These are phyloP conservation scores for Morone saxatilis DNA, from an alignment of 2,113 vertebrate species.

Conservation along the genomic window DNA sequence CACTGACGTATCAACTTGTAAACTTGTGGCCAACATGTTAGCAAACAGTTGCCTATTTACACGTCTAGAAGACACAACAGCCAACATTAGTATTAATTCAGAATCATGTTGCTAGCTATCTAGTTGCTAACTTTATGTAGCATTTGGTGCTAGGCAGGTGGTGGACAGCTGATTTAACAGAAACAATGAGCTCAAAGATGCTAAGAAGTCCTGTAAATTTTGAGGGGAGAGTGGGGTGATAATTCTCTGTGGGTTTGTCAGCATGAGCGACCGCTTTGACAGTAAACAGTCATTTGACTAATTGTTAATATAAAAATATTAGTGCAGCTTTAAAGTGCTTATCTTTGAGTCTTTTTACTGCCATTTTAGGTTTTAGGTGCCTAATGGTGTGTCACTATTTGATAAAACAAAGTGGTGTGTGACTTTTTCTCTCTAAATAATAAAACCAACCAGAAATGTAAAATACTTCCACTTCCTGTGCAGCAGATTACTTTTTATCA, in stretches of 20 bases:
- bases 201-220: not conserved
- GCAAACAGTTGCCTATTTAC: not conserved
- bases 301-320: not conserved
- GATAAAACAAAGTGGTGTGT: not conserved
- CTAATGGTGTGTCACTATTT: not conserved
- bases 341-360: not conserved
- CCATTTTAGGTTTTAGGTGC: not conserved
- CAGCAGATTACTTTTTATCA: not conserved
- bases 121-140: not conserved
- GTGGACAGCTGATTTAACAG: not conserved
- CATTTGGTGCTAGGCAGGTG: not conserved
- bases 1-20: not conserved
- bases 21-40: not conserved
- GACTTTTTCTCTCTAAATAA: not conserved
- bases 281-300: not conserved
- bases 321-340: not conserved
- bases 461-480: not conserved
- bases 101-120: not conserved
- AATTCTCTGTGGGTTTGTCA: not conserved
- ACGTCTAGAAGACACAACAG: not conserved
- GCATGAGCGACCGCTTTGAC: not conserved
- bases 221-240: not conserved
- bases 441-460: not conserved
- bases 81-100: not conserved
- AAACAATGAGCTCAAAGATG: not conserved